Conservation (phyloP, 2,797 vertebrate genomes). For the Oryzias sinensis region DNA sequence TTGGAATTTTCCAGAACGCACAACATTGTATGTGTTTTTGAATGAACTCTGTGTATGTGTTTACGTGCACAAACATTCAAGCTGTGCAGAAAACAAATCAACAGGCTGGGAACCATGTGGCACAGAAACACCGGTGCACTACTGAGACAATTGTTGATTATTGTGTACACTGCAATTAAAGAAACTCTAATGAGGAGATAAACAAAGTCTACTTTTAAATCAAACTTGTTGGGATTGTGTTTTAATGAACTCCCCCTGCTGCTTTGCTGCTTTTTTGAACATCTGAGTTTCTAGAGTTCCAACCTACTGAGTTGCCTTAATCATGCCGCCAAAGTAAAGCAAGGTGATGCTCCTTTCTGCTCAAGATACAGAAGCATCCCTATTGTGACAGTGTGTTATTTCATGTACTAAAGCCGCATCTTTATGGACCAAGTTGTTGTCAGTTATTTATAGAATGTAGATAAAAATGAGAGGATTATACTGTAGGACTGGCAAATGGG, state of each 20-base stretch:
- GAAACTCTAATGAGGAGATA: slow-evolving; percentile 46
- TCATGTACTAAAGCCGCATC: background rate
- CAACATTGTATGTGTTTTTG: slow-evolving; percentile 14
- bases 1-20: slow-evolving; percentile 64
- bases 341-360: slow-evolving; percentile 4
- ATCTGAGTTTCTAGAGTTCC: slow-evolving; percentile 15
- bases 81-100: slow-evolving; percentile 35
- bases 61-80: background rate
- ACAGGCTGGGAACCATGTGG: slow-evolving; percentile 37
- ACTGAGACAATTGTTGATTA: slow-evolving; percentile 38
- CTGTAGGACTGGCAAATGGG: background rate
- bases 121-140: slow-evolving; percentile 10
- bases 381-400: slow-evolving; percentile 3
- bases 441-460: background rate
- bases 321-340: background rate
- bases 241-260: slow-evolving; percentile 38
- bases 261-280: slow-evolving; percentile 6
- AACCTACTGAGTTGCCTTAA: background rate
- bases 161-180: slow-evolving; percentile 36
- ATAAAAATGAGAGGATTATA: background rate
- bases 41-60: slow-evolving; percentile 1
- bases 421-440: slow-evolving; percentile 1
- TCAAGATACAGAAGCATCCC: slow-evolving; percentile 28
- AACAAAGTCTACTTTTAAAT: slow-evolving; percentile 61
- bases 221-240: slow-evolving; percentile 27